Base-by-base conservation (phyloP, 2,888 invertebrate species). In the Taphrorychus bicolor region DNA sequence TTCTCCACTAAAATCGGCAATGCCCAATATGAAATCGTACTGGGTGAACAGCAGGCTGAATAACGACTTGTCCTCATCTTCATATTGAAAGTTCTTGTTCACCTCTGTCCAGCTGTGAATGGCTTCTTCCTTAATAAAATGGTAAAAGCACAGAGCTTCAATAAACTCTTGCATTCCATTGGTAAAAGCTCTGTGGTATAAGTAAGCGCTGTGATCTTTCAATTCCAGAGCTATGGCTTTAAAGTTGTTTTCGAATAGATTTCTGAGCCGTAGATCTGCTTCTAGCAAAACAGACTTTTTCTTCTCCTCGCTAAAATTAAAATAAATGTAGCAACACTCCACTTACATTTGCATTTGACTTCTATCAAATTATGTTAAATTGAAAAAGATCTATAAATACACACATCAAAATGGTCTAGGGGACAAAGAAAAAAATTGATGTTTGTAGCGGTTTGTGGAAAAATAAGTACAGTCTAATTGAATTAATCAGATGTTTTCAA, bases 1-100 rank as follows among this genome's bases (percentile, higher is more conserved):
- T 81, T 97, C 97, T 0, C 96, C 96, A 0, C 94, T 94, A 22
- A 95, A 84, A 82, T 97, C 96, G 0, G 91, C 91, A 32, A 96
- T 81, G 0, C 96, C 96, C 42, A 96, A 82, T 77, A 96, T 83
- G 73, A 85, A 90, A 70, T 90, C 89, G 32, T 77, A 77, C 0
- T 84, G 84, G 11, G 83, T 82, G 58, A 86, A 76, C 16, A 82
- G 72, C 19, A 84, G 69, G 32, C 48, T 59, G 24, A 76, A 61
- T 51, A 74, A 65, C 14, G 62, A 66, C 22, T 41, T 60, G 18
- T 72, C 72, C 32, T 74, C 73, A 17, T 74, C 69, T 54, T 69
- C 59, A 72, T 76, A 81, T 16, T 69, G 63, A 49, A 81, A 80
- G 21, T 48, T 5, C 16, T 48, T 5, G 63, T 77, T 76, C 16